Evolutionary conservation across 1,140 invertebrate species (phyloP).

Genomic region (Aleiodes sp.): DNA sequence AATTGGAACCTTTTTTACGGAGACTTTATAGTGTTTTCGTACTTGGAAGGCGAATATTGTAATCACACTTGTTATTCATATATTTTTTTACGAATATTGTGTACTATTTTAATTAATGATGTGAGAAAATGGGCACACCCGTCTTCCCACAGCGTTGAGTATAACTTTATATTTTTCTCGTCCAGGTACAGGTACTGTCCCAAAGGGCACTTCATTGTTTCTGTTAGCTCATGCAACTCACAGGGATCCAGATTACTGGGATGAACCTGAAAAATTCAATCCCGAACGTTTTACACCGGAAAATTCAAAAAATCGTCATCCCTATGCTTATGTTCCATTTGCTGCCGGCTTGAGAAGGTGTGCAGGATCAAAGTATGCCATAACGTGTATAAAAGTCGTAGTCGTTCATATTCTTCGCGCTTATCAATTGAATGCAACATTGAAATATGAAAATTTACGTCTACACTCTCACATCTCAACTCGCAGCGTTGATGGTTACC

Average conservation of each 20-base stretch:
- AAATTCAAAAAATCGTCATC: slow-evolving; percentile 53
- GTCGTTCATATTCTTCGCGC: not conserved
- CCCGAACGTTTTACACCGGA: slow-evolving; percentile 74
- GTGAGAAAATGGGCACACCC: too few relatives aligned
- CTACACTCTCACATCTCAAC: too few relatives aligned
- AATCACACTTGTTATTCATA: too few relatives aligned
- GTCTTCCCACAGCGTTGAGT: too few relatives aligned
- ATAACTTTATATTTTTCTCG: not conserved
- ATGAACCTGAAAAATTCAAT: slow-evolving; percentile 74
- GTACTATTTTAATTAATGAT: too few relatives aligned
- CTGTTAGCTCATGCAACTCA: slow-evolving; percentile 57
- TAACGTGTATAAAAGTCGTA: not conserved
- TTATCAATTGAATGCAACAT: not conserved
- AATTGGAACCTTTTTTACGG: too few relatives aligned
- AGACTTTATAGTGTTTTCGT: too few relatives aligned
- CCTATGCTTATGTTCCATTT: slow-evolving; percentile 68
- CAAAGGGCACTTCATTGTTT: slow-evolving; percentile 35
- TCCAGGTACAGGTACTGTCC: slow-evolving; percentile 36
- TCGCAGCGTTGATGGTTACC: too few relatives aligned
- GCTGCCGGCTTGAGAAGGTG: slow-evolving; percentile 70
- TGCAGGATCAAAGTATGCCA: not conserved
- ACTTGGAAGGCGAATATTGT: too few relatives aligned
- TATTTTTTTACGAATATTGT: too few relatives aligned
- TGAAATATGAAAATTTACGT: too few relatives aligned
- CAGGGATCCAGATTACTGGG: slow-evolving; percentile 69